phyloP scores from a whole-genome alignment of 2,888 invertebrate species.

The Ophion obscuratus region DNA sequence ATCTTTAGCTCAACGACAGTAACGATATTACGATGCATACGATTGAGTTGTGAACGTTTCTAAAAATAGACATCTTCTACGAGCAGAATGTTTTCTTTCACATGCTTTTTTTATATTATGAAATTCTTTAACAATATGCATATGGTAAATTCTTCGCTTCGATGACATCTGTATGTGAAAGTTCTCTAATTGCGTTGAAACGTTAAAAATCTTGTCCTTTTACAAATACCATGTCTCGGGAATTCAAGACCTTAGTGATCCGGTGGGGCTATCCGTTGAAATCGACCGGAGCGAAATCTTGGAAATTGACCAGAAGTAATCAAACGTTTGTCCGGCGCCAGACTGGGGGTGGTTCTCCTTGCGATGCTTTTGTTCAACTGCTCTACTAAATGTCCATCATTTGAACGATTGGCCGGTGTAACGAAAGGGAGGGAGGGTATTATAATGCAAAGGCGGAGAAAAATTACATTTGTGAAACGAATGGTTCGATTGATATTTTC shows the following conservation, averaged over 20 bases:
- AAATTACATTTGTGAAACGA: background rate
- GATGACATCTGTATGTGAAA: background rate
- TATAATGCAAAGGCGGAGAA: background rate
- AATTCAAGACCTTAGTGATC: background rate
- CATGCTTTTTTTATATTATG: too few species aligned
- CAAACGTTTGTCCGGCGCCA: conserved; percentile 58
- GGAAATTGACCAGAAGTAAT: conserved; percentile 54
- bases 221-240: background rate
- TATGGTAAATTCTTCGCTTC: background rate
- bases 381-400: background rate
- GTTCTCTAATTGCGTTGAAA: background rate
- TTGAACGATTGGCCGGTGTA: background rate
- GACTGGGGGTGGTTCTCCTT: background rate
- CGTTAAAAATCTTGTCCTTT: background rate
- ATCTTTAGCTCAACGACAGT: too few species aligned
- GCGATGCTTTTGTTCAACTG: conserved; percentile 12
- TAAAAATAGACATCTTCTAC: too few species aligned
- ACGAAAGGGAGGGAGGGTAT: background rate
- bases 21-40: too few species aligned
- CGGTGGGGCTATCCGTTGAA: conserved; percentile 1
- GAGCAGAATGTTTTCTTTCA: too few species aligned
- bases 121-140: too few species aligned
- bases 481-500: background rate
- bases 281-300: conserved; percentile 27
- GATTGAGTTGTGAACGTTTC: too few species aligned